Evolutionary conservation across 2,113 vertebrate genomes (phyloP).

Genomic region (Neogale vison): DNA sequence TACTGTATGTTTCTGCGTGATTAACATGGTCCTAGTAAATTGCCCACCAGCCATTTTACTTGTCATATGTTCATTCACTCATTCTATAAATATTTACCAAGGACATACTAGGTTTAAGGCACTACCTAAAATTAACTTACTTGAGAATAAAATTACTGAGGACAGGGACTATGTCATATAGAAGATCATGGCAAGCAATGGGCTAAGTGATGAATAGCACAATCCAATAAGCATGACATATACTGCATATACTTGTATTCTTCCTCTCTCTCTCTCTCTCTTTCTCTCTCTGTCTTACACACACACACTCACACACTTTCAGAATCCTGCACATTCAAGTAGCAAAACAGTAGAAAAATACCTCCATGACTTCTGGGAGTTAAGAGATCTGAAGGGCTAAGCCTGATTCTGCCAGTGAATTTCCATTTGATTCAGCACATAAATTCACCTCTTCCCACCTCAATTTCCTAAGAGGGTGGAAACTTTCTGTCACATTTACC

Average conservation of each 20-base stretch:
- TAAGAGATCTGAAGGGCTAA: neutral
- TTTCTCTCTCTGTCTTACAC: neutral
- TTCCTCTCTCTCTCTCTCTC: neutral
- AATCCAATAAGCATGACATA: no score
- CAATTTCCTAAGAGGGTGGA: neutral
- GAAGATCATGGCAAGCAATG: neutral
- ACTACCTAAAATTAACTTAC: neutral
- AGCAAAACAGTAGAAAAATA: neutral
- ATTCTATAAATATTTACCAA: neutral
- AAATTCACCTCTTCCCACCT: constrained; percentile 13
- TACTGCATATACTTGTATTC: neutral
- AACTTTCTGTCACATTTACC: constrained; percentile 42
- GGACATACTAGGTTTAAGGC: neutral
- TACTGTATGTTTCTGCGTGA: neutral
- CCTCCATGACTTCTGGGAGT: neutral
- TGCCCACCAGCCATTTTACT: neutral
- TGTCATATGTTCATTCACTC: neutral
- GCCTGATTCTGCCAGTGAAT: neutral
- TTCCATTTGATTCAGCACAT: constrained; percentile 41
- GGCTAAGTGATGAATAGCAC: neutral
- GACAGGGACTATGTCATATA: neutral
- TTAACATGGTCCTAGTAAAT: neutral
- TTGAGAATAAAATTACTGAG: neutral
- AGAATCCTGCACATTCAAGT: neutral
- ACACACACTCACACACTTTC: neutral